Evolutionary conservation across 2,113 vertebrate genomes (phyloP).

Genomic region (Strix aluco): DNA sequence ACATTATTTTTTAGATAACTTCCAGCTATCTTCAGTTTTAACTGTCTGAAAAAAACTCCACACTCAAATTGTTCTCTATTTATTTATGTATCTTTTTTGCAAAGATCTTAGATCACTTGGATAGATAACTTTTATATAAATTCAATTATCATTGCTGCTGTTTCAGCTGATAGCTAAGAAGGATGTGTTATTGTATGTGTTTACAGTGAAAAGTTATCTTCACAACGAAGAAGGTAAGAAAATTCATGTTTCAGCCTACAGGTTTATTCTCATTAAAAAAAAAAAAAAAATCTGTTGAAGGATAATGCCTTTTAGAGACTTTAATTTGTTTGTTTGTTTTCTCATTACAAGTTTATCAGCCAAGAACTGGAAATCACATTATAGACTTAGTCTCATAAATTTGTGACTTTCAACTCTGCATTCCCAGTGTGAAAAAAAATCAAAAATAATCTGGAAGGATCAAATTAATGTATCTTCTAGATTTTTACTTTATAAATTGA

Average conservation of each 20-base stretch:
- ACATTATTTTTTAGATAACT: not conserved
- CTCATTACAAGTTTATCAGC: not conserved
- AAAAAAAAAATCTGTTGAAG: not conserved
- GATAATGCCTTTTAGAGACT: not conserved
- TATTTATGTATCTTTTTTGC: not conserved
- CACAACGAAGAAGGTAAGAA: not conserved
- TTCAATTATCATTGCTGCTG: not conserved
- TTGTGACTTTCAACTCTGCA: not conserved
- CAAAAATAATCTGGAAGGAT: not conserved
- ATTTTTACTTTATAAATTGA: not conserved
- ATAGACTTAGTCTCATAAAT: not conserved
- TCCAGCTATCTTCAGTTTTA: not conserved
- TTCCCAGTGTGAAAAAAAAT: not conserved
- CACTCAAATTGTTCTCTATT: not conserved
- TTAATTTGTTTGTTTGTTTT: not conserved
- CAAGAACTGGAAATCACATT: not conserved
- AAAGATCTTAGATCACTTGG: not conserved
- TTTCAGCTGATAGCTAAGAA: not conserved
- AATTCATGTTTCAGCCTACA: not conserved
- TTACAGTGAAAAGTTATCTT: not conserved
- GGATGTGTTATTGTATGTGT: not conserved
- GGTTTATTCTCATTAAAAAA: not conserved
- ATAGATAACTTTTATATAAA: not conserved
- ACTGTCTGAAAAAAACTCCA: not conserved
- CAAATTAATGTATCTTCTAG: not conserved